phyloP scores from a whole-genome alignment of 2,113 vertebrate genomes.

The Tiliqua scincoides region DNA sequence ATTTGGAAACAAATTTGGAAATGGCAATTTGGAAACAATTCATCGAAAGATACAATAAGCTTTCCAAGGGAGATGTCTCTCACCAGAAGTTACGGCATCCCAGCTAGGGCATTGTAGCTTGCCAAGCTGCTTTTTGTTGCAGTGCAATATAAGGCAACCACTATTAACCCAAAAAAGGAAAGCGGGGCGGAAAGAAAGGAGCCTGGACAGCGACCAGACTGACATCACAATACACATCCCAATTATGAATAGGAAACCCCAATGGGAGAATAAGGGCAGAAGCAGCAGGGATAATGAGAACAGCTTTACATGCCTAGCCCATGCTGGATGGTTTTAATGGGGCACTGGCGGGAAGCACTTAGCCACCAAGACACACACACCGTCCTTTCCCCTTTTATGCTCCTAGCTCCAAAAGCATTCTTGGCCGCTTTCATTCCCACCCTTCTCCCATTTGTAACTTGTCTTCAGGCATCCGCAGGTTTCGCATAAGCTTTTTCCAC shows the following conservation, averaged over 20 bases:
- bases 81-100: background rate
- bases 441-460: constrained; percentile 34
- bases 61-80: background rate
- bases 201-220: background rate
- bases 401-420: background rate
- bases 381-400: background rate
- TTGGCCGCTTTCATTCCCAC: background rate
- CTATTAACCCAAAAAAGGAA: background rate
- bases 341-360: constrained; percentile 5
- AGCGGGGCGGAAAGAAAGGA: background rate
- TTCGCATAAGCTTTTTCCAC: background rate
- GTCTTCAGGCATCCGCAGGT: constrained; percentile 3
- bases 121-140: background rate
- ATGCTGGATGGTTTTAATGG: background rate
- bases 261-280: background rate
- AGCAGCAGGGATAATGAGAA: background rate
- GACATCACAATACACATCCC: background rate
- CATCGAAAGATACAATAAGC: background rate
- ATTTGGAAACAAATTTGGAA: background rate
- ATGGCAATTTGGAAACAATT: background rate
- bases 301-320: constrained; percentile 1
- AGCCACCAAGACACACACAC: background rate
- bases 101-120: background rate
- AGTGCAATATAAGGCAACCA: background rate
- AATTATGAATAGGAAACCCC: constrained; percentile 3